Evolutionary conservation across 2,797 vertebrate genomes (phyloP).

Genomic region (Sebastes diploproa): DNA sequence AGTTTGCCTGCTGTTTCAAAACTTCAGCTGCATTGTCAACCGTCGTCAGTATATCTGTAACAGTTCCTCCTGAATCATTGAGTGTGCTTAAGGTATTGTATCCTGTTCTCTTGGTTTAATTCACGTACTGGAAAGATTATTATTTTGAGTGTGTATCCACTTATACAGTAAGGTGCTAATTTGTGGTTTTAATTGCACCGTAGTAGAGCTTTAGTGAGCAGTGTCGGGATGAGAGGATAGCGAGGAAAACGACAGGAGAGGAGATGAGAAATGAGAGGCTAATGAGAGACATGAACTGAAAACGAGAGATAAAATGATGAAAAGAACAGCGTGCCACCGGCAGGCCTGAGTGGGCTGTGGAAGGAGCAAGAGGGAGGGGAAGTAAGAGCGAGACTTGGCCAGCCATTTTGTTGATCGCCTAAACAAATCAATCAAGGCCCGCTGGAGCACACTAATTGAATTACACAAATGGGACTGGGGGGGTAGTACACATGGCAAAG

Average conservation of each 20-base stretch:
- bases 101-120: background rate
- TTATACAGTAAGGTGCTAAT: constrained; percentile 31
- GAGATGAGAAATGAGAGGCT: constrained; percentile 31
- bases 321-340: constrained; percentile 46
- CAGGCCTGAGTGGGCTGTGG: constrained; percentile 39
- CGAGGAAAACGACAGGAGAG: constrained; percentile 10
- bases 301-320: constrained; percentile 55
- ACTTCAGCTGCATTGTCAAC: background rate
- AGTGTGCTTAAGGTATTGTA: background rate
- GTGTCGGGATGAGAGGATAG: constrained; percentile 10
- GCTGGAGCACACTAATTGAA: constrained; percentile 81
- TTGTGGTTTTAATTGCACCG: constrained; percentile 47
- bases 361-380: constrained; percentile 54
- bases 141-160: constrained; percentile 25
- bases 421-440: constrained; percentile 83
- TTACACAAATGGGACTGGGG: constrained; percentile 77
- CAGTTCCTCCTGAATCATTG: background rate
- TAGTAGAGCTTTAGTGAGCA: constrained; percentile 1
- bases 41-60: background rate
- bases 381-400: constrained; percentile 58
- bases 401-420: constrained; percentile 78
- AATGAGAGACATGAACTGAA: constrained; percentile 44
- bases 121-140: constrained; percentile 8
- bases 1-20: background rate
- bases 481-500: constrained; percentile 64